phyloP scores from a whole-genome alignment of 2,113 vertebrate species.

The Seriola rivoliana region DNA sequence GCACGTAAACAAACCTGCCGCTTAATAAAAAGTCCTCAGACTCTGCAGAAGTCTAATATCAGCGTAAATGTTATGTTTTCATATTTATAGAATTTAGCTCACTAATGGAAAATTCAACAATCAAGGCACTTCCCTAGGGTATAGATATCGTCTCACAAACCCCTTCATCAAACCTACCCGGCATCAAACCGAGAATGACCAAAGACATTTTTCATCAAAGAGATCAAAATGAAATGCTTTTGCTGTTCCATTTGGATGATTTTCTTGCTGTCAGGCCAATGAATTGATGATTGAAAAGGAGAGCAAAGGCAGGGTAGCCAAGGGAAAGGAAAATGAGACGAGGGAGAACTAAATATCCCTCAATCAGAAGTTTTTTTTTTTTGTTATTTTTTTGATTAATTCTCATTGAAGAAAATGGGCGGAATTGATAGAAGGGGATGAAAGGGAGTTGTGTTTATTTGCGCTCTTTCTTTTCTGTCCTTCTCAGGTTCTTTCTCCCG shows the following conservation, averaged over 20 bases:
- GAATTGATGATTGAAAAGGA: constrained; percentile 40
- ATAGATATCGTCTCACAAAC: background rate
- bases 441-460: constrained; percentile 23
- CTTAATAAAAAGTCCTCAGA: no score
- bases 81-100: constrained; percentile 8
- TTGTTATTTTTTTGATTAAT: constrained; percentile 4
- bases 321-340: background rate
- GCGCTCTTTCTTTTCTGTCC: background rate
- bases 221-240: constrained; percentile 36
- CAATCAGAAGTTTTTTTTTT: constrained; percentile 13
- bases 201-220: constrained; percentile 47
- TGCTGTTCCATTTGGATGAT: constrained; percentile 28
- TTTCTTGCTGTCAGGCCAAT: constrained; percentile 31
- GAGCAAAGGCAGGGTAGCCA: constrained; percentile 4
- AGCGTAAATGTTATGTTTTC: background rate
- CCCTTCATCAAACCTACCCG: constrained; percentile 1
- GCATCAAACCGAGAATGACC: constrained; percentile 36
- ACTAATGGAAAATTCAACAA: constrained; percentile 1
- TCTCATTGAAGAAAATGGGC: constrained; percentile 15
- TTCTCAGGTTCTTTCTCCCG: background rate
- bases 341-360: constrained; percentile 20
- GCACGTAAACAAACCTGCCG: background rate
- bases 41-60: no score
- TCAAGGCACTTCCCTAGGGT: background rate
- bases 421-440: constrained; percentile 21